phyloP scores from a whole-genome alignment of 1,140 invertebrate species.

The Cherax destructor region DNA sequence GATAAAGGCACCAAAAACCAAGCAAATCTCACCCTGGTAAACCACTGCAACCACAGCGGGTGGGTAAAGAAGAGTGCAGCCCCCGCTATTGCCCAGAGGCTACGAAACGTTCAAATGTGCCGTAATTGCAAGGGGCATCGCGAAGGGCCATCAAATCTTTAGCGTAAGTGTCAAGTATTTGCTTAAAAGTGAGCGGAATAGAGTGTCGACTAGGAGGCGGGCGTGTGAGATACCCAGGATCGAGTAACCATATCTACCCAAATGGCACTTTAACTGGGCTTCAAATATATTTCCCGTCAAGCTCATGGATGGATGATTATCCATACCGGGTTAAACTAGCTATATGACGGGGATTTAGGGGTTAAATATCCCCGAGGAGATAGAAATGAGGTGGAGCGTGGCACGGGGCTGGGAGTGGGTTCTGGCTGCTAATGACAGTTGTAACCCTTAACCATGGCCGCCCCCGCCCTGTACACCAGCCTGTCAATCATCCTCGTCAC shows the following conservation, averaged over 20 bases:
- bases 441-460: constrained; percentile 41
- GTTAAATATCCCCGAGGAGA: constrained; percentile 7
- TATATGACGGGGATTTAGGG: not conserved
- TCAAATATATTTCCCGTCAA: not conserved
- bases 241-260: not conserved
- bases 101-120: constrained; percentile 46
- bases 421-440: constrained; percentile 35
- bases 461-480: constrained; percentile 42
- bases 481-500: constrained; percentile 58
- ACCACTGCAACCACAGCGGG: not conserved
- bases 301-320: not conserved
- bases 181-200: constrained; percentile 40
- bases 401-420: constrained; percentile 19
- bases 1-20: not conserved
- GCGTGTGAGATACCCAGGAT: not conserved
- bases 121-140: constrained; percentile 64
- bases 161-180: constrained; percentile 63
- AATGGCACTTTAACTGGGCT: not conserved
- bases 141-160: constrained; percentile 55
- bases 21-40: not conserved
- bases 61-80: not conserved
- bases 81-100: constrained; percentile 21
- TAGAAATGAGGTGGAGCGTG: not conserved
- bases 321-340: not conserved
- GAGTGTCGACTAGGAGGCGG: constrained; percentile 7